These are phyloP conservation scores for Excalfactoria chinensis DNA, from an alignment of 2,113 vertebrate genomes.

Conservation along the genomic window DNA sequence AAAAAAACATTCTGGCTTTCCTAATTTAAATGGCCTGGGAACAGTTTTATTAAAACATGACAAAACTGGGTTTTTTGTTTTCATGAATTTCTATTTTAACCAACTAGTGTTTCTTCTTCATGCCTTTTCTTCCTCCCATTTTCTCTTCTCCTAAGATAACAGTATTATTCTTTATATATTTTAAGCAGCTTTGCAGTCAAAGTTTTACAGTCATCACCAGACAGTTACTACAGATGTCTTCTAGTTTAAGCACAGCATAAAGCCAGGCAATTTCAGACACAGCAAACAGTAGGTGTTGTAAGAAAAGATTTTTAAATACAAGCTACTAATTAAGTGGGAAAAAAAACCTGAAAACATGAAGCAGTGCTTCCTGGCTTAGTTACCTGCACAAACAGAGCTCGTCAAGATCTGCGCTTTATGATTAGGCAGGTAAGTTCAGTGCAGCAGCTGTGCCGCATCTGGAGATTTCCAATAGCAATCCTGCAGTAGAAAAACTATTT, in stretches of 20 bases:
- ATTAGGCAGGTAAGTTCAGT: neutral
- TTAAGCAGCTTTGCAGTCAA: neutral
- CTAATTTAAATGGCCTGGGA: neutral
- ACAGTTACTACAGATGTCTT: neutral
- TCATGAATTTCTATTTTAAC: neutral
- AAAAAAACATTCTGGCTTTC: neutral
- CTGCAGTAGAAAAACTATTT: neutral
- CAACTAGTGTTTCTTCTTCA: neutral
- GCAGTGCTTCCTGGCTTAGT: neutral
- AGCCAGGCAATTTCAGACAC: conserved; percentile 7
- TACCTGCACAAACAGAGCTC: accelerated
- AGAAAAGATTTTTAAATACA: neutral
- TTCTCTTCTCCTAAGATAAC: neutral
- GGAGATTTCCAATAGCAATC: neutral
- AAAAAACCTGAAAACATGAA: neutral
- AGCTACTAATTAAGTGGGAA: neutral
- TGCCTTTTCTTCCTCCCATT: neutral
- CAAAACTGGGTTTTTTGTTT: neutral
- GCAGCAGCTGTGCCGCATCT: neutral
- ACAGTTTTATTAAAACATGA: neutral
- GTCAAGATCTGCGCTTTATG: neutral
- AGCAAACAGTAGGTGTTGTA: neutral
- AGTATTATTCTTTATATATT: neutral
- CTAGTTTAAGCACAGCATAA: conserved; percentile 46
- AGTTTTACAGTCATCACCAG: neutral